Evolutionary conservation across 2,113 vertebrate genomes (phyloP).

Genomic region (Lophotis ruficrista): DNA sequence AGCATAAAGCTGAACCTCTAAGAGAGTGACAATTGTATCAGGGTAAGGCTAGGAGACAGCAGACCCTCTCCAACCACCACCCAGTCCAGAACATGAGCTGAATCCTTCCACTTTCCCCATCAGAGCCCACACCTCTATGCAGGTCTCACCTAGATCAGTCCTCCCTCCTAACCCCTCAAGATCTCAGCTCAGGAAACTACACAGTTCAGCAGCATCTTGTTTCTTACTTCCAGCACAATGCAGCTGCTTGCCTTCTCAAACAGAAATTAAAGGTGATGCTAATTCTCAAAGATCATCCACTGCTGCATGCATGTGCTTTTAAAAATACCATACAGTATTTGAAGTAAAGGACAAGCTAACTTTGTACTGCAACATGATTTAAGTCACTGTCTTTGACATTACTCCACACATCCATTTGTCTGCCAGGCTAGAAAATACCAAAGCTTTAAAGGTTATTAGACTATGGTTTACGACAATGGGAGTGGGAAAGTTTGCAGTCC

Average conservation of each 20-base stretch:
- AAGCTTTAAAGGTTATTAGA: background rate
- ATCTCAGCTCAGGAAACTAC: background rate
- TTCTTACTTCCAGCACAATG: background rate
- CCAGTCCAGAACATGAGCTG: background rate
- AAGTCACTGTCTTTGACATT: background rate
- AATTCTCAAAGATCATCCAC: background rate
- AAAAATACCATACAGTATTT: background rate
- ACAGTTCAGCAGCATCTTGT: background rate
- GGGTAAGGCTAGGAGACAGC: background rate
- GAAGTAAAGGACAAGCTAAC: background rate
- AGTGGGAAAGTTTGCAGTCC: background rate
- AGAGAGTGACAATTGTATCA: background rate
- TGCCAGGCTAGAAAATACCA: background rate
- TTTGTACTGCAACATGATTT: background rate
- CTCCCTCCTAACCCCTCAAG: background rate
- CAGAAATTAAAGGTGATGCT: background rate
- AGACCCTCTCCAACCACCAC: background rate
- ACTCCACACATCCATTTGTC: background rate
- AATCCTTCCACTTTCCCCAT: background rate
- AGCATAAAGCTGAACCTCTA: background rate
- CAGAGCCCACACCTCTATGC: background rate
- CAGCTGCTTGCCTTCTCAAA: background rate
- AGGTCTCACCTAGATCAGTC: background rate
- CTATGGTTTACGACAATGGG: background rate
- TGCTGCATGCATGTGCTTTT: background rate